phyloP scores from a whole-genome alignment of 2,888 invertebrate genomes.

The Oxyscelio sp. region DNA sequence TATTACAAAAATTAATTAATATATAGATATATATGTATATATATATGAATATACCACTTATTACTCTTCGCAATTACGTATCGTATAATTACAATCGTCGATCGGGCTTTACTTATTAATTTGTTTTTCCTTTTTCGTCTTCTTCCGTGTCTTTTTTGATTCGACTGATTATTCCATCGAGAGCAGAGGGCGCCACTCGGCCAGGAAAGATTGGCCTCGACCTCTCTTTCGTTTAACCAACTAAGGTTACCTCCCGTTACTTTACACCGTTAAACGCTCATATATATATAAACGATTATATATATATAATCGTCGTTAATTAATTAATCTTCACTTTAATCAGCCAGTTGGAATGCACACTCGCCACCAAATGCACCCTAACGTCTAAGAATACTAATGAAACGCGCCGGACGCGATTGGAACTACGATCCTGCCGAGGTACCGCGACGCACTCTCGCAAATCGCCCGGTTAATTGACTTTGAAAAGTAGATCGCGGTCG shows the following conservation, averaged over 20 bases:
- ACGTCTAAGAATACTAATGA: slow-evolving; percentile 79
- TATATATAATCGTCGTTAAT: slow-evolving; percentile 1
- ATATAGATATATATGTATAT: slow-evolving; percentile 53
- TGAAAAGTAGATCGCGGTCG: slow-evolving; percentile 35
- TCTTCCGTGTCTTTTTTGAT: too few relatives aligned
- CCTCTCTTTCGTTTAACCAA: too few relatives aligned
- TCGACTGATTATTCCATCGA: slow-evolving; percentile 63
- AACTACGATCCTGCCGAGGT: slow-evolving; percentile 12
- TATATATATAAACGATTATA: background rate
- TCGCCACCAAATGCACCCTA: slow-evolving; percentile 81
- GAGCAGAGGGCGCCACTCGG: slow-evolving; percentile 68
- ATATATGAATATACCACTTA: slow-evolving; percentile 54
- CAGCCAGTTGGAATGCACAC: slow-evolving; percentile 82
- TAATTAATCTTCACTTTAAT: slow-evolving; percentile 51
- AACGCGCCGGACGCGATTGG: slow-evolving; percentile 70
- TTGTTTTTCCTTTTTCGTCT: slow-evolving; percentile 8
- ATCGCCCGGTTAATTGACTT: background rate
- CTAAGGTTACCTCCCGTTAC: slow-evolving; percentile 42
- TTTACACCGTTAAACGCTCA: background rate
- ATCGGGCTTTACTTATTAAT: too few relatives aligned
- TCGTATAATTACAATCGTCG: slow-evolving; percentile 47
- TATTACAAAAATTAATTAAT: slow-evolving; percentile 63
- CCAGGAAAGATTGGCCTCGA: too few relatives aligned
- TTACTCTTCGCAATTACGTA: slow-evolving; percentile 49
- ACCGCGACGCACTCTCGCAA: slow-evolving; percentile 28